Evolutionary conservation across 1,140 invertebrate species (phyloP).

Genomic region (Cataglyphis hispanica): DNA sequence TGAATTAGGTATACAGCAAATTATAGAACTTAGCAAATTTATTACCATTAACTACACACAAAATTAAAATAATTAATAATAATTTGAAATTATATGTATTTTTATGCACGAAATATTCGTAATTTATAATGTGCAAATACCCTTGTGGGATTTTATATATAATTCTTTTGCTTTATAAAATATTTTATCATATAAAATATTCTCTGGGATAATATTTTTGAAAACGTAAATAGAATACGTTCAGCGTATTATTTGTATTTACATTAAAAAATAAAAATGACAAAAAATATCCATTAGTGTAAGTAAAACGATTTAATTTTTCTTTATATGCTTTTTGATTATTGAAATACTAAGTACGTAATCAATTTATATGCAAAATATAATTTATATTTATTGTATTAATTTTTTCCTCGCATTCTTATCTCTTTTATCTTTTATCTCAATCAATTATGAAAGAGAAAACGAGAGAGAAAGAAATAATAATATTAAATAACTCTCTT

Average conservation of each 20-base stretch:
- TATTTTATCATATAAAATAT: slow-evolving; percentile 63
- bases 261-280: slow-evolving; percentile 35
- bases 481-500: not conserved
- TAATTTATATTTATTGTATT: not conserved
- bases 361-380: slow-evolving; percentile 16
- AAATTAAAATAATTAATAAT: slow-evolving; percentile 66
- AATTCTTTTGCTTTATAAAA: slow-evolving; percentile 51
- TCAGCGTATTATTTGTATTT: slow-evolving; percentile 27
- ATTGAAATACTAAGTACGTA: slow-evolving; percentile 25
- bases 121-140: slow-evolving; percentile 53
- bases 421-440: not conserved
- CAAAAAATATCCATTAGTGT: slow-evolving; percentile 16
- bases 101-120: slow-evolving; percentile 27
- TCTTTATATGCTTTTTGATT: slow-evolving; percentile 11
- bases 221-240: slow-evolving; percentile 55
- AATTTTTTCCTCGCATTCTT: not conserved
- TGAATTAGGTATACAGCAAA: not conserved
- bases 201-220: slow-evolving; percentile 25
- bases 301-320: slow-evolving; percentile 49
- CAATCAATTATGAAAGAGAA: not conserved
- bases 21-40: slow-evolving; percentile 60
- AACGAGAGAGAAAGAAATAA: not conserved
- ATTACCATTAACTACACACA: slow-evolving; percentile 63
- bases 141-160: slow-evolving; percentile 46
- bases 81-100: slow-evolving; percentile 65